Evolutionary conservation across 2,797 vertebrate species (phyloP).

Genomic region (Darevskia mixta): DNA sequence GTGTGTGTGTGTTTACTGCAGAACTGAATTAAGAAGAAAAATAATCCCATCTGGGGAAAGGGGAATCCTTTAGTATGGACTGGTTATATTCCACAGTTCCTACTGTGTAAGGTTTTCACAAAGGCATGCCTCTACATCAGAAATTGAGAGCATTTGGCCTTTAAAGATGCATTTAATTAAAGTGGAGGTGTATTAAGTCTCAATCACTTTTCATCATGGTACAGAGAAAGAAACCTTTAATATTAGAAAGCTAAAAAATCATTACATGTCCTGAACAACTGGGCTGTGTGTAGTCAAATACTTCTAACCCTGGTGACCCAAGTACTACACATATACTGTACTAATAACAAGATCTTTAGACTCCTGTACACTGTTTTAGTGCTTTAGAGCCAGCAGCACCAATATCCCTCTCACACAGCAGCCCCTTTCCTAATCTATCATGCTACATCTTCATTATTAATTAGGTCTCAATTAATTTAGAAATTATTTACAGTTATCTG

Average conservation of each 20-base stretch:
- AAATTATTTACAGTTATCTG: slow-evolving; percentile 50
- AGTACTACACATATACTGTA: background rate
- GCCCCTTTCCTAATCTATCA: slow-evolving; percentile 37
- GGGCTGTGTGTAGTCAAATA: background rate
- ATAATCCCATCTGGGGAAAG: background rate
- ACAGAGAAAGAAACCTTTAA: background rate
- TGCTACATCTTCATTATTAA: background rate
- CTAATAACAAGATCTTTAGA: background rate
- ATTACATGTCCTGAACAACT: background rate
- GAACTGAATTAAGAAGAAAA: slow-evolving; percentile 21
- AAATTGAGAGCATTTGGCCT: background rate
- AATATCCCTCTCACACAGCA: background rate
- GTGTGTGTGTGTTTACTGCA: background rate
- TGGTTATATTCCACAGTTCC: slow-evolving; percentile 12
- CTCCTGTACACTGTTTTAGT: slow-evolving; percentile 38
- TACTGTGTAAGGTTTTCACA: rapidly evolving
- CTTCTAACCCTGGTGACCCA: background rate
- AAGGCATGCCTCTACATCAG: background rate
- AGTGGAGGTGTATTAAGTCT: background rate
- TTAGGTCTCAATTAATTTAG: background rate
- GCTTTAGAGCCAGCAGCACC: slow-evolving; percentile 33
- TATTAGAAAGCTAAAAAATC: background rate
- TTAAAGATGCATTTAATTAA: background rate
- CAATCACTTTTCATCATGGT: background rate
- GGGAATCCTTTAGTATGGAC: background rate